phyloP scores from a whole-genome alignment of 1,140 invertebrate genomes.

The Muscidifurax raptorellus region DNA sequence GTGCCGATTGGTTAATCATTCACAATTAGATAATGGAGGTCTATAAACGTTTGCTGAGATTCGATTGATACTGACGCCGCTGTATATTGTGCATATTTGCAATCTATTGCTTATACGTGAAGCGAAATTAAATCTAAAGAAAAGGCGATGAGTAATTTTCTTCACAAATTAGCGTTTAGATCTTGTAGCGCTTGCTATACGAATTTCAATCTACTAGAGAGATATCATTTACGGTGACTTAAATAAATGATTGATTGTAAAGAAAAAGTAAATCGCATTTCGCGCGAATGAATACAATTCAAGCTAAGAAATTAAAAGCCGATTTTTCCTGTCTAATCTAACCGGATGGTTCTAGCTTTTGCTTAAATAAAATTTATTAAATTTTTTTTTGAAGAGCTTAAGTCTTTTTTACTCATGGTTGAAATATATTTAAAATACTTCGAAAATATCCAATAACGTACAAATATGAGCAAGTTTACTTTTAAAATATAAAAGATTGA shows the following conservation, averaged over 20 bases:
- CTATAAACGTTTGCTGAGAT: slow-evolving; percentile 17
- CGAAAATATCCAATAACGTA: not conserved
- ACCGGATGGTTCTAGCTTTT: not conserved
- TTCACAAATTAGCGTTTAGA: not conserved
- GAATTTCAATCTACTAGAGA: not conserved
- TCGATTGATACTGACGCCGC: slow-evolving; percentile 10
- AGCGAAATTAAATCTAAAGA: slow-evolving; percentile 33
- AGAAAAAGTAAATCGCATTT: not conserved
- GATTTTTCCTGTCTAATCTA: not conserved
- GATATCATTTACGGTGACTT: slow-evolving; percentile 5
- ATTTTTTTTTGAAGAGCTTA: slow-evolving; percentile 27
- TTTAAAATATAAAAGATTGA: not conserved
- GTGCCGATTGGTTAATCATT: slow-evolving; percentile 54
- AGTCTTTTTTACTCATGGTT: not conserved
- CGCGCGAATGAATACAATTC: not conserved
- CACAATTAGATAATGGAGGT: slow-evolving; percentile 43
- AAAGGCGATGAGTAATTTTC: not conserved
- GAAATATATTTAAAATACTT: slow-evolving; percentile 11
- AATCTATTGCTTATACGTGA: slow-evolving; percentile 3
- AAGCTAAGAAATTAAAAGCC: not conserved
- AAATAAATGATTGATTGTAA: slow-evolving; percentile 18
- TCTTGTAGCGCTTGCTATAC: not conserved
- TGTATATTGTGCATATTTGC: slow-evolving; percentile 15
- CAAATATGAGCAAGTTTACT: not conserved
- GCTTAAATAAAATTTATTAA: not conserved